Evolutionary conservation across 1,140 invertebrate genomes (phyloP), one percentile per base, ranked within the genome.

Genomic region (Drosophila albomicans): DNA sequence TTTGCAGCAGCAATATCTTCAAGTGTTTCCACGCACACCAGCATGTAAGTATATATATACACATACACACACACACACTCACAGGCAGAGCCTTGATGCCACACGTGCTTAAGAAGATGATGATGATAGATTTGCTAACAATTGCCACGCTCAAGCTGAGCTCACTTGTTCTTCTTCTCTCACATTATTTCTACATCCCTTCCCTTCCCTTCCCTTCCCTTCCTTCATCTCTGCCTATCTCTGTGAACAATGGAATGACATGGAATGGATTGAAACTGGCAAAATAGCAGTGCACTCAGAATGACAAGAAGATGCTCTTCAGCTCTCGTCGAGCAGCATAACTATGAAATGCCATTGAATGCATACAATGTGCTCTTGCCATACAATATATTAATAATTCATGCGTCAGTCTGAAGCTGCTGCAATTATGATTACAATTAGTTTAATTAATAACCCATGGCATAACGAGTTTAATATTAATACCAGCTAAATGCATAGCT

Each of bases 81-180:
- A 43, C 59, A 78, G 6, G 68, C 10, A 59, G 8, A 2, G 8
- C 63, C 20, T 76, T 66, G 43, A 46, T 75, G 84, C 69, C 85
- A 78, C 85, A 78, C 80, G 70, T 89, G 80, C 84, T 89, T 88
- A 82, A 79, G 84, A 52, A 84, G 77, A 88, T 88, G 82, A 86
- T 86, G 85, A 88, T 88, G 85, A 88, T 88, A 88, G 84, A 89
- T 88, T 88, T 89, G 70, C 85, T 46, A 88, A 89, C 84, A 88
- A 88, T 88, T 88, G 84, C 80, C 70, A 68, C 63, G 81, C 82
- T 88, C 80, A 82, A 65, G 71, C 71, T 73, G 65, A 79, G 41
- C 61, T 35, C 52, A 32, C 16, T 32, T 58, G 16, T 58, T n/a
- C 49, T 41, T 67, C 41, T 38, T 58, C 72, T 62, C 16, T 20